A percentile compares a stretch with the other conserved stretches of the same genome.
Conservation (phyloP, 2,797 vertebrate genomes). For the Sebastes hopkinsi region DNA sequence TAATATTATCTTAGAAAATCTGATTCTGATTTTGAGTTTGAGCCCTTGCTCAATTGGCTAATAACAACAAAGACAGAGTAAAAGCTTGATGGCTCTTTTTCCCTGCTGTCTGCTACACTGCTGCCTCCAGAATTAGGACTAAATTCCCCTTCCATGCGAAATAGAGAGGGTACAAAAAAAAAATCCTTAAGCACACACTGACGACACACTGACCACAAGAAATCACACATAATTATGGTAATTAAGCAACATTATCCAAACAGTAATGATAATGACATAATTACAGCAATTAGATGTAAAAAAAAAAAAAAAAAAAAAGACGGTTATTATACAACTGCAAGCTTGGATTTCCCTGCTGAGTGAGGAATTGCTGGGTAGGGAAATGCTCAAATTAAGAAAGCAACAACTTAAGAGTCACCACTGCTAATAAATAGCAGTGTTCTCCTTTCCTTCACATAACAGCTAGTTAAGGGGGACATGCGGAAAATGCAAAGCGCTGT, state of each 20-base stretch:
- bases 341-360: conserved; percentile 56
- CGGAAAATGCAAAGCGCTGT: neutral
- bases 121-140: neutral
- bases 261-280: conserved; percentile 72
- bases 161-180: neutral
- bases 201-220: conserved; percentile 66
- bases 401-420: conserved; percentile 48
- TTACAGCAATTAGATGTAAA: conserved; percentile 65
- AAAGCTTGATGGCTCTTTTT: conserved; percentile 15
- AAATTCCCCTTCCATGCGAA: conserved; percentile 6
- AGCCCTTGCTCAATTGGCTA: conserved; percentile 5
- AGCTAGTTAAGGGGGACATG: conserved; percentile 4
- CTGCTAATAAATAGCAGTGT: conserved; percentile 30
- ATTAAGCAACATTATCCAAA: conserved; percentile 67
- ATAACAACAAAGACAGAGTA: neutral
- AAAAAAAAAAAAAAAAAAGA: conserved; percentile 25
- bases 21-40: conserved; percentile 7
- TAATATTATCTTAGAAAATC: neutral
- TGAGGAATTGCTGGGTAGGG: conserved; percentile 25
- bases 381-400: conserved; percentile 66
- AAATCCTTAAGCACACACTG: conserved; percentile 9
- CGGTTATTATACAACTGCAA: conserved; percentile 54
- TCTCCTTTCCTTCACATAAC: neutral
- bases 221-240: conserved; percentile 71
- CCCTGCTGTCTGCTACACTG: neutral